Base-by-base conservation (phyloP, 1,140 invertebrate species). In the Solen grandis region DNA sequence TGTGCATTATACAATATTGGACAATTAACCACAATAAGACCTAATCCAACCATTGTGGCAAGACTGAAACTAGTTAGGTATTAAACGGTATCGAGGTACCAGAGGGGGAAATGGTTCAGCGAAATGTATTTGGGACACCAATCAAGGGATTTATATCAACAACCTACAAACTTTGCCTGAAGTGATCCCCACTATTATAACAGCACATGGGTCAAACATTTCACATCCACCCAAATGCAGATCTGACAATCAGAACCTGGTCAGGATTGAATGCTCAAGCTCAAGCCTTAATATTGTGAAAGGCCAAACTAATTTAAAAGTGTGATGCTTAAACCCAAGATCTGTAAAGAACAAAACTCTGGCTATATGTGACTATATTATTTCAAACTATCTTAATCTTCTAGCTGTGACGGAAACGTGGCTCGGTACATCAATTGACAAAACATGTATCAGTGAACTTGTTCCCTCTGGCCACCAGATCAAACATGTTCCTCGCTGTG, bases 371-470 rank as follows among this genome's bases (percentile, higher is more conserved):
- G 68, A 70, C 27, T 70, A 16, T 36, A 73, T 59, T 16, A 3
- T 22, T 5, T 59, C 69, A 31, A 73, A 73, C 27, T 29, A 73
- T 19, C 38, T 59, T 33, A 33, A 73, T 27, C 16, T 73, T 59
- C 14, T 73, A 16, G 52, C 69, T 16, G 19, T 73, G 19, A 73
- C 69, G 35, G 69, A 73, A 73, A 73, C 69, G 3, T 73, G 69
- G 69, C 55, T 73, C 19, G 50, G 54, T 5, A 57, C 52, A 33
- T 33, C 52, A 8, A 25, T 35, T 73, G 69, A 73, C 31, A 73
- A 55, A 73, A 22, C 69, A 27, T 57, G 52, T 31, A 31, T 73
- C 31, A 31, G 31, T 41, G 72, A 74, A 62, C 55, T 74, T 4
- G 33, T 74, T 10, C 72, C 72, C 35, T 16, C 16, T 46, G 33